Conservation (phyloP, 2,888 invertebrate genomes). For the Diogma glabrata region DNA sequence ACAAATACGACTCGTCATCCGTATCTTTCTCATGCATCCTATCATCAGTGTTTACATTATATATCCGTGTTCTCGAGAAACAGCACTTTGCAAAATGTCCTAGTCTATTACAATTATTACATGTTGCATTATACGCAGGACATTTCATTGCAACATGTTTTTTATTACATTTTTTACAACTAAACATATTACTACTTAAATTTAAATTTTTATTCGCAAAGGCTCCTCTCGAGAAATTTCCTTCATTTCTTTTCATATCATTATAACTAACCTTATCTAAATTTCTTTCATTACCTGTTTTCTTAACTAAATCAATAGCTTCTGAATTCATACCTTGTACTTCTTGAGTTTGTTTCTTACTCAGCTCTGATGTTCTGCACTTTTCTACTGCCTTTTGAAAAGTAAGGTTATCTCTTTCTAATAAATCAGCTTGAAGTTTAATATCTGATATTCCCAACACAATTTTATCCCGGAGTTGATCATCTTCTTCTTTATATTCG, state of each 20-base stretch:
- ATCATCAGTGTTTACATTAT: constrained; percentile 2
- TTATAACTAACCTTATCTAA: background rate
- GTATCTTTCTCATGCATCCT: background rate
- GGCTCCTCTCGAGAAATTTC: background rate
- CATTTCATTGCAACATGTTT: background rate
- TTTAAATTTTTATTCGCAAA: background rate
- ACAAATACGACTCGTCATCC: background rate
- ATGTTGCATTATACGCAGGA: background rate
- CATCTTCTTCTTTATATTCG: too few species aligned
- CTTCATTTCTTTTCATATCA: background rate
- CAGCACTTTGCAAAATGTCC: background rate
- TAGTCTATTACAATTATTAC: background rate
- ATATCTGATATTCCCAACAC: background rate
- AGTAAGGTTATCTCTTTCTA: background rate
- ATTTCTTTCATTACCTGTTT: background rate
- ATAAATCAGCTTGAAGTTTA: background rate
- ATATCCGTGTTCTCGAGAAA: background rate
- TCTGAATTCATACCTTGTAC: background rate
- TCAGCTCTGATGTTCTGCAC: too few species aligned
- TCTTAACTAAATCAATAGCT: background rate
- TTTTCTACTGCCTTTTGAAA: background rate
- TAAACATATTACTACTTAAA: background rate
- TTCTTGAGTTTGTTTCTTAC: background rate
- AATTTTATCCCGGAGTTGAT: too few species aligned
- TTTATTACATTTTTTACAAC: constrained; percentile 3